Percentiles rank a stretch among this genome's conserved stretches.
Conservation (phyloP, 2,888 invertebrate species). For the Glaucopsyche alexis region DNA sequence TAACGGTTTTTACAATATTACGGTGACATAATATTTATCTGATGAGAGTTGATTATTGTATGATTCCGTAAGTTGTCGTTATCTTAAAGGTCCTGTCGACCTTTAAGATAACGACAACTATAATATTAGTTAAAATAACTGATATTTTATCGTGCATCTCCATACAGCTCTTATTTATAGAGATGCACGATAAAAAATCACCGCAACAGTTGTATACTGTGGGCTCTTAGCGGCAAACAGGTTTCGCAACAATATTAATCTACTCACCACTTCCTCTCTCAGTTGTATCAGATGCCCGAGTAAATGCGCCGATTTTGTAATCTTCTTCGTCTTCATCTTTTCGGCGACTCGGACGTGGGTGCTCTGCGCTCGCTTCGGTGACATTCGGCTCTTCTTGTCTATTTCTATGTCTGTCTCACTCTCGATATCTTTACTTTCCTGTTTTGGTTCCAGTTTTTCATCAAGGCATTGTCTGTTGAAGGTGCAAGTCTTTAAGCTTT, state of each 20-base stretch:
- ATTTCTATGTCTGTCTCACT: conserved; percentile 44
- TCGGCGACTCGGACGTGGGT: conserved; percentile 55
- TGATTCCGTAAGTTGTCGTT: too few species aligned
- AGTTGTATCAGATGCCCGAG: conserved; percentile 51
- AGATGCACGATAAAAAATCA: too few species aligned
- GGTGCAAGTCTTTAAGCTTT: too few species aligned
- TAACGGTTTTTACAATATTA: too few species aligned
- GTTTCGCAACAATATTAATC: not conserved
- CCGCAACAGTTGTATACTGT: too few species aligned
- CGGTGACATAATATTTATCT: too few species aligned
- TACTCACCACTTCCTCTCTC: conserved; percentile 51
- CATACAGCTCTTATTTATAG: too few species aligned
- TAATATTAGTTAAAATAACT: too few species aligned
- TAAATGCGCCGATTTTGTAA: conserved; percentile 67
- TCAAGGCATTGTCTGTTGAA: conserved; percentile 44
- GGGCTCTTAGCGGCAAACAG: not conserved
- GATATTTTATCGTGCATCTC: too few species aligned
- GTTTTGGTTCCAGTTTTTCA: conserved; percentile 37
- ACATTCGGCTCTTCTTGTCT: conserved; percentile 50
- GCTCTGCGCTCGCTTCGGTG: conserved; percentile 66
- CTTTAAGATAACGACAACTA: too few species aligned
- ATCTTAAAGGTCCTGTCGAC: too few species aligned
- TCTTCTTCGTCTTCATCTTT: conserved; percentile 54
- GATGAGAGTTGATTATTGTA: too few species aligned
- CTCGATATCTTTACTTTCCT: conserved; percentile 43